phyloP scores from a whole-genome alignment of 2,797 vertebrate species.

The Sebastolobus altivelis region DNA sequence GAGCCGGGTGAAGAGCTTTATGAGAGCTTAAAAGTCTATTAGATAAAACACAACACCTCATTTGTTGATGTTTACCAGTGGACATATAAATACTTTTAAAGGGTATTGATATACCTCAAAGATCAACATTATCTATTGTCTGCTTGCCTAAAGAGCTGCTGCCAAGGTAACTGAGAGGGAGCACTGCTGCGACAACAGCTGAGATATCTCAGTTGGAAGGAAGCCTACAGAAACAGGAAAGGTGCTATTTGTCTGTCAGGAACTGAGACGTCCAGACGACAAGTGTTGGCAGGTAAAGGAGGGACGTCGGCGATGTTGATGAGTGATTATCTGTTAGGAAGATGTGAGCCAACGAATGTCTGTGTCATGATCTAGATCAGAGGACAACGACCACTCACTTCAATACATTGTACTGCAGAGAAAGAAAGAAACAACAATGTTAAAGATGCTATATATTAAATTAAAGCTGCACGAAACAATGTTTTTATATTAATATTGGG shows the following conservation, averaged over 20 bases:
- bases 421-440: neutral
- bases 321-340: slow-evolving; percentile 12
- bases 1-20: slow-evolving; percentile 1
- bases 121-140: neutral
- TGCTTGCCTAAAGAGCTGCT: neutral
- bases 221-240: slow-evolving; percentile 17
- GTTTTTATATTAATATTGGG: neutral
- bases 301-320: neutral
- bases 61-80: neutral
- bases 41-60: neutral
- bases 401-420: neutral
- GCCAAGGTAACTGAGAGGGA: neutral
- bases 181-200: slow-evolving; percentile 1
- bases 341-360: neutral
- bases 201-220: slow-evolving; percentile 13
- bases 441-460: neutral
- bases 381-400: neutral
- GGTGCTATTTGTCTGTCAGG: slow-evolving; percentile 35
- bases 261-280: neutral
- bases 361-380: neutral
- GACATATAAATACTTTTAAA: slow-evolving; percentile 2
- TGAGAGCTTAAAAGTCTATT: neutral
- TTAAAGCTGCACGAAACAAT: neutral
- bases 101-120: neutral
- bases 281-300: slow-evolving; percentile 5